phyloP scores from a whole-genome alignment of 2,797 vertebrate species.

The Sebastes goodei region DNA sequence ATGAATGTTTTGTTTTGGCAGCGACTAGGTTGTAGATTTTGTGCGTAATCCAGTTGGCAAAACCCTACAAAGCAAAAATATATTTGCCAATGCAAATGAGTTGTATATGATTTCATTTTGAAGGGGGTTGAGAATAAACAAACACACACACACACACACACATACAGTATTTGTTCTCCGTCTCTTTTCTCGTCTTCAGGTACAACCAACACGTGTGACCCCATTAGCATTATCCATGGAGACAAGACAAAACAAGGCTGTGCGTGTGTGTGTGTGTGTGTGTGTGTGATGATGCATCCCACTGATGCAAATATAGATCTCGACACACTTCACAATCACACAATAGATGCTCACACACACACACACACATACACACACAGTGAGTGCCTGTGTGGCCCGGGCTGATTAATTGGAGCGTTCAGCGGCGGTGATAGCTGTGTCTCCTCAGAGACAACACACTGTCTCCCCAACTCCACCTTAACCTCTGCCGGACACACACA shows the following conservation, averaged over 20 bases:
- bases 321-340: conserved; percentile 34
- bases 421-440: conserved; percentile 69
- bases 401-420: conserved; percentile 78
- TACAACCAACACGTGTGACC: conserved; percentile 31
- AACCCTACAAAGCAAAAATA: not conserved
- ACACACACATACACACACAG: not conserved
- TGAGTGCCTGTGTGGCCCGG: conserved; percentile 39
- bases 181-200: not conserved
- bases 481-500: conserved; percentile 59
- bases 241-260: conserved; percentile 44
- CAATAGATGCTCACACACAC: conserved; percentile 12
- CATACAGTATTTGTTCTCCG: not conserved
- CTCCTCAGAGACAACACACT: conserved; percentile 74
- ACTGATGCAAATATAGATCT: conserved; percentile 47
- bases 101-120: not conserved
- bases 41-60: not conserved
- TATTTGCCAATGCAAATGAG: not conserved
- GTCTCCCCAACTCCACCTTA: conserved; percentile 66
- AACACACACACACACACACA: not conserved
- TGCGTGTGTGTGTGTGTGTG: not conserved
- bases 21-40: not conserved
- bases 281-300: conserved; percentile 1
- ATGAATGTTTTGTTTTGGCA: not conserved
- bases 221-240: conserved; percentile 58
- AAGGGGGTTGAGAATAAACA: not conserved